Conservation (phyloP, 2,113 vertebrate species). For the Columba janthina region DNA sequence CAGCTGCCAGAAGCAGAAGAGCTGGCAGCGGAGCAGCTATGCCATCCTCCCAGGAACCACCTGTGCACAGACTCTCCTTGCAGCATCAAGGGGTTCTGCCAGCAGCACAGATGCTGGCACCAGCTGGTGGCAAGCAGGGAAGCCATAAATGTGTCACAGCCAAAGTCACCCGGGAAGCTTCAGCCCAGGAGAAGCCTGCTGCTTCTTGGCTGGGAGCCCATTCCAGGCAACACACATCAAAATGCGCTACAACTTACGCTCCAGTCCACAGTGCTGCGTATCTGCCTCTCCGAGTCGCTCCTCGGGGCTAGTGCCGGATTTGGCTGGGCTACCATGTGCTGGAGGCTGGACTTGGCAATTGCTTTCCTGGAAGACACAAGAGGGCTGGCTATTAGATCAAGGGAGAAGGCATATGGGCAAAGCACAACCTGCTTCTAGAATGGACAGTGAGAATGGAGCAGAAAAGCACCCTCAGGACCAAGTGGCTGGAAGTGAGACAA, state of each 20-base stretch:
- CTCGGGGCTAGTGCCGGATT: slow-evolving; percentile 72
- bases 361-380: slow-evolving; percentile 87
- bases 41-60: background rate
- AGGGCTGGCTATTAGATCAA: background rate
- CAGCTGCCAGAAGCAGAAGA: background rate
- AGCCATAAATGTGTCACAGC: slow-evolving; percentile 18
- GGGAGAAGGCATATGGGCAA: background rate
- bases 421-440: background rate
- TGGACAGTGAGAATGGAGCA: background rate
- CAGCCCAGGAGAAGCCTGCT: background rate
- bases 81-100: background rate
- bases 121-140: background rate
- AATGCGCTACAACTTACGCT: slow-evolving; percentile 79
- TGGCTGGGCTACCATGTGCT: slow-evolving; percentile 85
- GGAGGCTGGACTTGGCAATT: slow-evolving; percentile 89
- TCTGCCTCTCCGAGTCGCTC: slow-evolving; percentile 79
- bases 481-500: background rate
- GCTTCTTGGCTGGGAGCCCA: background rate
- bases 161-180: slow-evolving; percentile 7
- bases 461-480: background rate
- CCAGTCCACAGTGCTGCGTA: slow-evolving; percentile 91
- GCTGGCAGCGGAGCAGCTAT: background rate
- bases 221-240: background rate
- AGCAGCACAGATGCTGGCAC: slow-evolving; percentile 31
- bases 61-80: background rate